phyloP scores from a whole-genome alignment of 2,888 invertebrate genomes.

The Nemotelus nigrinus region DNA sequence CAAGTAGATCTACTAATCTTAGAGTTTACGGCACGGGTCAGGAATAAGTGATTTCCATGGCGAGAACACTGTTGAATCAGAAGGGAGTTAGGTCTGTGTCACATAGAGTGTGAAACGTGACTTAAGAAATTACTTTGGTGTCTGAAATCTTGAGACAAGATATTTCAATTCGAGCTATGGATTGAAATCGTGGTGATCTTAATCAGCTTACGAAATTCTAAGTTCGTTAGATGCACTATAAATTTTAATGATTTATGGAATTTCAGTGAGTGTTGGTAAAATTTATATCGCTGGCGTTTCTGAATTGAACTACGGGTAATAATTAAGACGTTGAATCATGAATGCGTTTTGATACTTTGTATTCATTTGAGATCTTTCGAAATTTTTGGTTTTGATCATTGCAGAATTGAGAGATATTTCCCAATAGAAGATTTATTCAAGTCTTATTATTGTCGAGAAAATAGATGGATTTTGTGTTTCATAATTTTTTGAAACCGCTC shows the following conservation, averaged over 20 bases:
- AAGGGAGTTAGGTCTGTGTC: neutral
- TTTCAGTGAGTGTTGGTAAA: too few species aligned
- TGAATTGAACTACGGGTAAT: too few species aligned
- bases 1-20: neutral
- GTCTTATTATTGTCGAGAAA: too few species aligned
- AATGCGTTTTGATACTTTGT: too few species aligned
- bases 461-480: too few species aligned
- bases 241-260: neutral
- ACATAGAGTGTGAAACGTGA: conserved; percentile 18
- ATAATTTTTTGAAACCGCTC: too few species aligned
- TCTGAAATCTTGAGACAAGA: conserved; percentile 23
- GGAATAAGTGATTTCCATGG: neutral
- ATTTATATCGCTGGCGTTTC: too few species aligned
- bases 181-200: conserved; percentile 7
- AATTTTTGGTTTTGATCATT: too few species aligned
- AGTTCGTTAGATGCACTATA: conserved; percentile 22
- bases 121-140: neutral
- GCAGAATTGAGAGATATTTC: too few species aligned
- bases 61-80: neutral
- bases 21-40: neutral
- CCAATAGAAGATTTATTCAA: too few species aligned
- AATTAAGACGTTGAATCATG: too few species aligned
- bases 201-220: neutral
- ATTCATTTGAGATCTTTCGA: too few species aligned
- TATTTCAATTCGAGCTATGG: conserved; percentile 13